A percentile compares a stretch with the other conserved stretches of the same genome.
phyloP scores from a whole-genome alignment of 2,888 invertebrate species.

The Epicampocera succincta region DNA sequence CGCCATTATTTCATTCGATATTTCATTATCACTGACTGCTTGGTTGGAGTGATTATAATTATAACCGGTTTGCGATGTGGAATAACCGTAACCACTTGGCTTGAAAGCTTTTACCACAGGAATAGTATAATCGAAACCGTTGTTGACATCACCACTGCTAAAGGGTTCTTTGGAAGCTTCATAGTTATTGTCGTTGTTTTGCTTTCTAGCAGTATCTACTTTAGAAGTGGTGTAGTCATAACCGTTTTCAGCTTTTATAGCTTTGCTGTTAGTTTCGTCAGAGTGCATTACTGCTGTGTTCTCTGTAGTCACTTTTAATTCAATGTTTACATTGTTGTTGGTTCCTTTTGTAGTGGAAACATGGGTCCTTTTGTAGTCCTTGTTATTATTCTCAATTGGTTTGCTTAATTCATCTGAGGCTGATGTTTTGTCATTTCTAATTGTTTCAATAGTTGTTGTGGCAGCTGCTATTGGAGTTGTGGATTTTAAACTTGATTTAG shows the following conservation, averaged over 20 bases:
- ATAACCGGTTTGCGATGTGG: constrained; percentile 11
- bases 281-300: too few species aligned
- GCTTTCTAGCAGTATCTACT: neutral
- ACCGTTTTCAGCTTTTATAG: neutral
- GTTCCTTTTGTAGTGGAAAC: neutral
- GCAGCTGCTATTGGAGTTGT: constrained; percentile 1
- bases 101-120: neutral
- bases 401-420: neutral
- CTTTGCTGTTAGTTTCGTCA: neutral
- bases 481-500: neutral
- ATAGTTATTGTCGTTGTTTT: neutral
- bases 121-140: constrained; percentile 7
- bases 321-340: neutral
- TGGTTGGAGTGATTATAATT: constrained; percentile 5
- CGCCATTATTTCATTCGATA: constrained; percentile 34
- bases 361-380: neutral
- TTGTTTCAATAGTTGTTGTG: constrained; percentile 1
- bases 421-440: neutral
- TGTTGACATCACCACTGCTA: neutral
- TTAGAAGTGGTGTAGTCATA: constrained; percentile 1
- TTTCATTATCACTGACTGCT: constrained; percentile 55
- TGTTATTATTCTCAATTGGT: constrained; percentile 4
- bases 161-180: neutral
- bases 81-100: neutral
- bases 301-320: neutral